Conservation (phyloP, 2,113 vertebrate genomes). For the Variabilichromis moorii region DNA sequence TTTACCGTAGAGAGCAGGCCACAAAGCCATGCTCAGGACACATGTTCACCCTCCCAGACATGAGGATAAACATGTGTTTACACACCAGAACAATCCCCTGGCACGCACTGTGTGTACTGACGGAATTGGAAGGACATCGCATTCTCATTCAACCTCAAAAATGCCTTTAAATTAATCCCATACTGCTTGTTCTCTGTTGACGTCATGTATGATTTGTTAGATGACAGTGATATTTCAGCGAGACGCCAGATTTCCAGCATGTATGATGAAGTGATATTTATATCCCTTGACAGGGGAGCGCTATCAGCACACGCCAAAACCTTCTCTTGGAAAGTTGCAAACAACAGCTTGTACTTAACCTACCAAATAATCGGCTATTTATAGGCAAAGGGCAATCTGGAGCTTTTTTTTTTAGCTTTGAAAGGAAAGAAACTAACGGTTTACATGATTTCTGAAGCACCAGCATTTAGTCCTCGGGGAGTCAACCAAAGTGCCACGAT, state of each 20-base stretch:
- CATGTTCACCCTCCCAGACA: neutral
- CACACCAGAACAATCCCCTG: neutral
- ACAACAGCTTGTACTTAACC: neutral
- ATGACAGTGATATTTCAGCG: conserved; percentile 3
- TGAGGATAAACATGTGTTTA: neutral
- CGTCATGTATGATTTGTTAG: conserved; percentile 6
- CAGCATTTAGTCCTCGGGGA: neutral
- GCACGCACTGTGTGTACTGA: neutral
- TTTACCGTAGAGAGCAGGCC: neutral
- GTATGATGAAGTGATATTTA: neutral
- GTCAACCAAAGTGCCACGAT: neutral
- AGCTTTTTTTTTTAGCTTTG: neutral
- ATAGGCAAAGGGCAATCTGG: neutral
- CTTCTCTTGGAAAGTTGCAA: neutral
- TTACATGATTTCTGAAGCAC: neutral
- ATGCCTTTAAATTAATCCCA: conserved; percentile 3
- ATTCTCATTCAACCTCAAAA: neutral
- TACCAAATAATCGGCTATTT: neutral
- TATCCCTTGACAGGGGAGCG: neutral
- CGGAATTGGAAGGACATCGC: neutral
- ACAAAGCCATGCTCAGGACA: neutral
- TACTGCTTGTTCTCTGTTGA: neutral
- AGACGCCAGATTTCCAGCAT: neutral
- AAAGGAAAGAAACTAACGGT: neutral
- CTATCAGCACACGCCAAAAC: neutral